Base-by-base conservation (phyloP, 2,113 vertebrate species). In the Grantiella picta region DNA sequence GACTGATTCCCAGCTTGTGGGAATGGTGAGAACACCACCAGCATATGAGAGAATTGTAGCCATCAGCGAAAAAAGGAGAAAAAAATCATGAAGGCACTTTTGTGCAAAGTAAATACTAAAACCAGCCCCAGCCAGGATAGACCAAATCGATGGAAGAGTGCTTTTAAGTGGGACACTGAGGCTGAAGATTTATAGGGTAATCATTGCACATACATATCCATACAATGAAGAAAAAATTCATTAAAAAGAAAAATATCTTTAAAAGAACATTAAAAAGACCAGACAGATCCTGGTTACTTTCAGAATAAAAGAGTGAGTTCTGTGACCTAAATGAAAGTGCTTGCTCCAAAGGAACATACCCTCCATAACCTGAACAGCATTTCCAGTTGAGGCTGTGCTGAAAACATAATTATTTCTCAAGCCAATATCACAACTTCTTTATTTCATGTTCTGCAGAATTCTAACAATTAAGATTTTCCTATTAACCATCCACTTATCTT, bases 401-500 rank as follows among this genome's bases (percentile, higher is more conserved):
- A 96, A 96, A 94, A 31, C n/a, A 83, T 45, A 91, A 92, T 13
- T 94, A 77, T 61, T 93, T 92, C 69, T 79, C 53, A 94, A 78
- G 92, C 60, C 69, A 78, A 60, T 40, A 31, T 57, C 87, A 66
- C 9, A 85, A 61, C 10, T 64, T 94, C 45, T 94, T 72, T 79
- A 81, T 90, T 95, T 93, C 44, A 76, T 77, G 14, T 71, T 65
- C 88, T 78, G 69, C 17, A 7, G 52, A 75, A 81, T 50, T 59
- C 83, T 80, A 91, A 94, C 86, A 95, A 95, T 90, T 94, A 93
- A 92, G 60, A 70, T 83, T 96, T 96, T 77, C 79, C 31, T 86
- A 94, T 94, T 96, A 97, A 78, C 90, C 84, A 94, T 97, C 94
- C 97, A 76, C 73, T 71, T 82, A 31, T 75, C 94, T 93, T 68